Conservation (phyloP, 2,888 invertebrate species). For the Xanthia togata region DNA sequence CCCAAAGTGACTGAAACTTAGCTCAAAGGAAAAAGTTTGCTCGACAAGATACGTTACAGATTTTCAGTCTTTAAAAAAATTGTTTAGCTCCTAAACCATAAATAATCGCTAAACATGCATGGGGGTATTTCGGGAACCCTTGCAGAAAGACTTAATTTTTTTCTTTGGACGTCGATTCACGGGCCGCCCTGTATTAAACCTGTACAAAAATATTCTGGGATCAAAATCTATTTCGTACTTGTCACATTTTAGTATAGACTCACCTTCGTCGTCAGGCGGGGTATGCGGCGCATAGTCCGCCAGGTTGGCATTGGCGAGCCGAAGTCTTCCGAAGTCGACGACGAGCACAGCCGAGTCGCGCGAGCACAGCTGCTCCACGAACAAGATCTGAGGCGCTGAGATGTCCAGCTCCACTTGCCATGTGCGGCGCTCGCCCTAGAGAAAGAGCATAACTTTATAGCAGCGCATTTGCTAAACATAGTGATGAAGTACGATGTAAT, state of each 20-base stretch:
- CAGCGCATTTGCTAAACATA: too few species aligned
- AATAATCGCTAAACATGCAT: too few species aligned
- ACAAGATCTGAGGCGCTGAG: slow-evolving; percentile 97
- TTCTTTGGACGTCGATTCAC: too few species aligned
- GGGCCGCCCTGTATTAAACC: not conserved
- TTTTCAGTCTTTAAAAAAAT: too few species aligned
- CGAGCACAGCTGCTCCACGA: slow-evolving; percentile 95
- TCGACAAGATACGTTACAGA: too few species aligned
- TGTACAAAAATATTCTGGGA: not conserved
- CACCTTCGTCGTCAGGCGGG: slow-evolving; percentile 77
- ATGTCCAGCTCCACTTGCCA: slow-evolving; percentile 98
- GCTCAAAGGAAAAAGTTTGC: too few species aligned
- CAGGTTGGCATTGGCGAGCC: slow-evolving; percentile 83
- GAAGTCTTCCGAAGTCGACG: slow-evolving; percentile 97
- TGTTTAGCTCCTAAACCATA: too few species aligned
- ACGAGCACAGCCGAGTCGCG: slow-evolving; percentile 95
- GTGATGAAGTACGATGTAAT: too few species aligned
- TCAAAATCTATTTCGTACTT: not conserved
- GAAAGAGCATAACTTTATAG: not conserved
- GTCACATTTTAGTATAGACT: not conserved
- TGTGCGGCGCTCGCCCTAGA: slow-evolving; percentile 91
- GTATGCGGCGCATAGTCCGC: slow-evolving; percentile 51
- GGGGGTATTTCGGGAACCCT: too few species aligned
- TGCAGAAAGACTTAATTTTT: too few species aligned
- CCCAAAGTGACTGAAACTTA: too few species aligned